Conservation (phyloP, 1,140 invertebrate genomes). For the Melitaea cinxia region DNA sequence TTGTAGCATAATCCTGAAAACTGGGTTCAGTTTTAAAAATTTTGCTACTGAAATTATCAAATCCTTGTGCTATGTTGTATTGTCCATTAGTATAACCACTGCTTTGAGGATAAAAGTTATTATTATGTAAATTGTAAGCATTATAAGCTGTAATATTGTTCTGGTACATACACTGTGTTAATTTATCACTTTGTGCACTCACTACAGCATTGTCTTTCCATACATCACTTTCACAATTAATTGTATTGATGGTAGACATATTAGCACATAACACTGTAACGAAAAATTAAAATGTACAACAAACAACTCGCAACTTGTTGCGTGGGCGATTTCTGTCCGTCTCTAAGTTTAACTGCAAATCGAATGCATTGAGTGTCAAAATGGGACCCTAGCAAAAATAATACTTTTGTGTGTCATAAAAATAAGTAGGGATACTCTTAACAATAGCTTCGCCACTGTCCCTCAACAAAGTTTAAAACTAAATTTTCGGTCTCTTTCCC, state of each 20-base stretch:
- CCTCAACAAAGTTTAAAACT: constrained; percentile 74
- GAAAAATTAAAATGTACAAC: constrained; percentile 46
- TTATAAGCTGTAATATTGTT: constrained; percentile 43
- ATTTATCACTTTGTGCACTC: constrained; percentile 53
- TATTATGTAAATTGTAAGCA: constrained; percentile 55
- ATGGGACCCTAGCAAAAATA: constrained; percentile 76
- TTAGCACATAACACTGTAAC: constrained; percentile 35
- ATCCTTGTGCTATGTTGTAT: constrained; percentile 28
- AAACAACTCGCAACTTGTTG: constrained; percentile 47
- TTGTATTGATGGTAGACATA: constrained; percentile 63
- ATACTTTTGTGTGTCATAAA: constrained; percentile 80
- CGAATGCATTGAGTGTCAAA: constrained; percentile 71
- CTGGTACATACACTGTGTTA: constrained; percentile 51
- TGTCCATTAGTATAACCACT: constrained; percentile 49
- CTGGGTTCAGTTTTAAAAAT: constrained; percentile 63
- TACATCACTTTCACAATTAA: constrained; percentile 68
- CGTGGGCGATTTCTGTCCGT: constrained; percentile 65
- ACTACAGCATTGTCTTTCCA: constrained; percentile 63
- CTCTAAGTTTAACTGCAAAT: constrained; percentile 68
- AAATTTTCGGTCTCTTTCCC: constrained; percentile 54
- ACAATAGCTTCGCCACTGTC: constrained; percentile 77
- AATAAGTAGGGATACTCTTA: constrained; percentile 79
- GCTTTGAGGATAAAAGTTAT: constrained; percentile 51
- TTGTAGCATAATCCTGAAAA: constrained; percentile 58
- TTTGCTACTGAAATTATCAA: constrained; percentile 19